Base-by-base conservation (phyloP, 2,797 vertebrate genomes). In the Pseudomugil tenellus region DNA sequence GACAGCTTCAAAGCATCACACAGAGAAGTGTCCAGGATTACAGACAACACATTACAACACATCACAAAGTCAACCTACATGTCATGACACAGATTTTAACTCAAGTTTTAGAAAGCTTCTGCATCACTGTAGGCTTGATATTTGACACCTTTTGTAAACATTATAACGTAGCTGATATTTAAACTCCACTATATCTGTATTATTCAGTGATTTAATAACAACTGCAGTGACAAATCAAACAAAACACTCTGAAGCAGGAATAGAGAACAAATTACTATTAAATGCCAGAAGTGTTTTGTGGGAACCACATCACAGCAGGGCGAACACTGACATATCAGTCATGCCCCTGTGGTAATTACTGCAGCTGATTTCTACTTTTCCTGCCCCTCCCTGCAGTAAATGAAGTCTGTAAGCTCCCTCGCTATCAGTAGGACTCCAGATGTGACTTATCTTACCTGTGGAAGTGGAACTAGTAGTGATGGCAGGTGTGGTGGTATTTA, bases 1-100 rank as follows among this genome's bases (percentile, higher is more conserved):
- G 76, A 83, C 68, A 82, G 26, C 58, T 70, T 59, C 43, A 70
- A 55, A 68, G 57, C 46, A 49, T 54, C 57, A 67, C 35, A 21
- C 41, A 43, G 3, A 19, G 56, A 77, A 37, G 69, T 56, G 48
- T 80, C 59, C 10, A 60, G 31, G 72, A 48, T 67, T 34, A 74
- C 72, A 81, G 31, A 51, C 67, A 58, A 82, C 53, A 79, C 0
- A 32, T 32, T 6, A 32, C 32, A 9, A 32, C 32, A 16, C 59
- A 64, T 54, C 43, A 54, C 63, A 68, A n/a, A n/a, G n/a, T n/a
- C n/a, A n/a, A n/a, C n/a, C n/a, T n/a, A 32, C 32, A 32, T 6
- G 32, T 1, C 32, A 32, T 32, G 9, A 32, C 7, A 32, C 32
- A 32, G 32, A 32, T 9, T 32, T 32, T 6, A 6, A 8, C 32